These are phyloP conservation scores for Odontomachus brunneus DNA, from an alignment of 1,140 invertebrate species.

Conservation along the genomic window DNA sequence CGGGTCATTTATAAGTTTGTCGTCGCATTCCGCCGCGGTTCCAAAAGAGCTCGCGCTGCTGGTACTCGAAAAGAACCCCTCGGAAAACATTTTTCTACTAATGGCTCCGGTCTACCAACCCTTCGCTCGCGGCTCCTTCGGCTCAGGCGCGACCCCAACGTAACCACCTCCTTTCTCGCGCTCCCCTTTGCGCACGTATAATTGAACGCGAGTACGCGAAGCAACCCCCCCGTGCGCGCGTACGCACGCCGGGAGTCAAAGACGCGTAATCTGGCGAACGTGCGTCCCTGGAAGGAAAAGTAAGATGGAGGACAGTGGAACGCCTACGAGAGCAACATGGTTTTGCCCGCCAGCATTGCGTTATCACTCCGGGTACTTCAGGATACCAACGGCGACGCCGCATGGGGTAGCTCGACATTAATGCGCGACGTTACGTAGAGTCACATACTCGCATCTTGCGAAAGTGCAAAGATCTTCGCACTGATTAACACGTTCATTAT, in stretches of 20 bases:
- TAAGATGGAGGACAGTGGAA: conserved; percentile 71
- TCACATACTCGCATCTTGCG: too few species aligned
- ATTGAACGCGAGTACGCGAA: conserved; percentile 70
- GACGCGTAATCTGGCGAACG: conserved; percentile 64
- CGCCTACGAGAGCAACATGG: conserved; percentile 63
- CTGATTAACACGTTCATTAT: too few species aligned
- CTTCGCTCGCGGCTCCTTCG: conserved; percentile 63
- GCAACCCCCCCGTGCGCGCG: conserved; percentile 51
- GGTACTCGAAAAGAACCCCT: conserved; percentile 71
- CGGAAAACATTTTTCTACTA: conserved; percentile 81
- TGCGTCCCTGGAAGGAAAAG: conserved; percentile 64
- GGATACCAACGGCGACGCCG: background rate
- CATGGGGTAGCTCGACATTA: background rate
- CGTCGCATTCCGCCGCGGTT: conserved; percentile 37
- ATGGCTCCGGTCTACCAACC: conserved; percentile 75
- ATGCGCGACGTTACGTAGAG: too few species aligned
- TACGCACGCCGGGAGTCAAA: conserved; percentile 34
- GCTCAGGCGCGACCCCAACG: conserved; percentile 32
- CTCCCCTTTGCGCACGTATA: conserved; percentile 62
- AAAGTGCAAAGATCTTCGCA: too few species aligned
- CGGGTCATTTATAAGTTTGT: conserved; percentile 75
- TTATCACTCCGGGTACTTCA: background rate
- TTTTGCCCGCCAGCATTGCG: background rate
- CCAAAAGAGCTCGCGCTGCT: conserved; percentile 66
- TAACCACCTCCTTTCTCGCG: conserved; percentile 52